A percentile compares a stretch with the other conserved stretches of the same genome.
These are phyloP conservation scores for Campylomormyrus numenius DNA, from an alignment of 2,113 vertebrate genomes.

Conservation along the genomic window DNA sequence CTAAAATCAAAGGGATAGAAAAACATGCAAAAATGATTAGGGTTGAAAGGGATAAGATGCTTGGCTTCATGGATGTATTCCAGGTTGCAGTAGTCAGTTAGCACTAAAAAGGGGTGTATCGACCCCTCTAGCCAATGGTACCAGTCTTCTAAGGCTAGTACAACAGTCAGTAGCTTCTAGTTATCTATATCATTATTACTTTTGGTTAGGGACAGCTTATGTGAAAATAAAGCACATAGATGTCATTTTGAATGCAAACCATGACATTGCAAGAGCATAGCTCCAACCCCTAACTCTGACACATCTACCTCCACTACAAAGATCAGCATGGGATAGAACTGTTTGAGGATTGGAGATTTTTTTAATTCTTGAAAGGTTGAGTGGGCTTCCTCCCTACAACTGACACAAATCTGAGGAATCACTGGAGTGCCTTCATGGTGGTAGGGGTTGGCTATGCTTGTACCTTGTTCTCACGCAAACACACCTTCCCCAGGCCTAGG, in stretches of 20 bases:
- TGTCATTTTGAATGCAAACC: background rate
- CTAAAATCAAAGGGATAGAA: no score
- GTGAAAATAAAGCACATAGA: background rate
- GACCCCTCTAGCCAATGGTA: background rate
- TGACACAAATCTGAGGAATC: background rate
- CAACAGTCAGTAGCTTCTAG: background rate
- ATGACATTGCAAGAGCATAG: background rate
- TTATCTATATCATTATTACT: background rate
- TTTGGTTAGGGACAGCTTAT: background rate
- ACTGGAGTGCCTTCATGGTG: background rate
- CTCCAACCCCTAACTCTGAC: background rate
- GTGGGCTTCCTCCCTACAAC: background rate
- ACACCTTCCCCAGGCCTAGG: background rate
- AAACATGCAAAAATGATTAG: no score
- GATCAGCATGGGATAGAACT: background rate
- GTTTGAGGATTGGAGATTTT: background rate
- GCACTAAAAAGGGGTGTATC: background rate
- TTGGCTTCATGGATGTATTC: background rate
- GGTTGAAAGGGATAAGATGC: background rate
- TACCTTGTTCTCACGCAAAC: background rate
- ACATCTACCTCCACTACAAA: background rate
- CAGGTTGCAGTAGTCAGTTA: background rate
- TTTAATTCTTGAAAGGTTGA: background rate
- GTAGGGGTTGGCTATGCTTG: background rate
- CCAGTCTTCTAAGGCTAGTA: background rate